A percentile compares a stretch with the other conserved stretches of the same genome.
These are phyloP conservation scores for Psephotus haematonotus DNA, from an alignment of 2,113 vertebrate species.

Conservation along the genomic window DNA sequence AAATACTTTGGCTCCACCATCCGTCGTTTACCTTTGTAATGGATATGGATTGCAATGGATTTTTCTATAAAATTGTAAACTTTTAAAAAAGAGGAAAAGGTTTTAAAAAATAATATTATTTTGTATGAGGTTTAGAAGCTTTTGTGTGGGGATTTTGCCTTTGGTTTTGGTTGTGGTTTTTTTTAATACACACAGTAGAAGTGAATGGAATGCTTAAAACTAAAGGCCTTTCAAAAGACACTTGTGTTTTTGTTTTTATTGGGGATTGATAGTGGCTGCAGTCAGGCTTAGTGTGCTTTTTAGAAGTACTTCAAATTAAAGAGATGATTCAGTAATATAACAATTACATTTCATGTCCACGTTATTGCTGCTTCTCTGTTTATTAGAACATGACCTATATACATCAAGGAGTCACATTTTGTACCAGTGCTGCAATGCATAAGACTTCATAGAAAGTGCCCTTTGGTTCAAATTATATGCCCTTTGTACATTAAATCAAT, in stretches of 20 bases:
- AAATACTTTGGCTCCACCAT: background rate
- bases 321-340: constrained; percentile 3
- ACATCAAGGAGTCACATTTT: constrained; percentile 19
- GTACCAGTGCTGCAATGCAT: background rate
- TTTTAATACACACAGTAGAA: background rate
- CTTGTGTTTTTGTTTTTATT: background rate
- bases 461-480: constrained; percentile 63
- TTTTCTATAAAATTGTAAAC: background rate
- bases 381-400: background rate
- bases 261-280: background rate
- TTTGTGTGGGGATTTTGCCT: background rate
- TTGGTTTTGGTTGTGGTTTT: background rate
- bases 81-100: background rate
- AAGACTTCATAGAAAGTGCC: constrained; percentile 13
- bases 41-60: background rate
- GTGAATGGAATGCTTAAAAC: background rate
- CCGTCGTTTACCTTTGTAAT: background rate
- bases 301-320: constrained; percentile 24
- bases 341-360: constrained; percentile 3
- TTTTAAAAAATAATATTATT: background rate
- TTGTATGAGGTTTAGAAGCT: background rate
- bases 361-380: constrained; percentile 14
- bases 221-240: background rate
- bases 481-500: constrained; percentile 41
- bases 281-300: background rate